These are phyloP conservation scores for Mastacembelus armatus DNA, from an alignment of 2,797 vertebrate genomes.

Conservation along the genomic window DNA sequence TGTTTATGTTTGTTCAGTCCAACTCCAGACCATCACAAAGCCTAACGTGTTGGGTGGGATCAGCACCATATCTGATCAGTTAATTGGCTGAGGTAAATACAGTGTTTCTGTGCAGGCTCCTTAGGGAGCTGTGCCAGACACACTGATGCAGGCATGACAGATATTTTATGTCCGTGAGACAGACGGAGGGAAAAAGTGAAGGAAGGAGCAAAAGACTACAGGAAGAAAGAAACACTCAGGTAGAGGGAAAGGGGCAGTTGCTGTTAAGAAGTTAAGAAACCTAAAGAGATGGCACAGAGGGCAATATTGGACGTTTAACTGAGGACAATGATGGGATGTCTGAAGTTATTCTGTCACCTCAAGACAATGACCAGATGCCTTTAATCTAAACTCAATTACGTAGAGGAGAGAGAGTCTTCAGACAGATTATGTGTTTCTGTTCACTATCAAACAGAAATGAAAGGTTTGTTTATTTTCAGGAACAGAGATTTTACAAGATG, in stretches of 20 bases:
- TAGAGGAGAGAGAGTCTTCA: constrained; percentile 31
- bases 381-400: constrained; percentile 32
- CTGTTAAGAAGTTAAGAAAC: constrained; percentile 1
- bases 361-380: constrained; percentile 37
- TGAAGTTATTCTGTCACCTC: constrained; percentile 20
- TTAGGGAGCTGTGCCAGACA: constrained; percentile 19
- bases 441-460: constrained; percentile 24
- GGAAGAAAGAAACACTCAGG: background rate
- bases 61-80: constrained; percentile 38
- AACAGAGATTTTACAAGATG: background rate
- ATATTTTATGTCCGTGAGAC: constrained; percentile 21
- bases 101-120: constrained; percentile 27
- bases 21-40: constrained; percentile 9
- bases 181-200: background rate
- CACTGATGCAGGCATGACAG: constrained; percentile 3
- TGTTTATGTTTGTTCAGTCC: constrained; percentile 13
- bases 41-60: constrained; percentile 33
- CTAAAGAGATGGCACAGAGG: background rate
- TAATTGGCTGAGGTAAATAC: constrained; percentile 45
- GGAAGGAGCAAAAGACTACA: constrained; percentile 9
- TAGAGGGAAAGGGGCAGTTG: background rate
- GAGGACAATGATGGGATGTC: constrained; percentile 23
- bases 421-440: constrained; percentile 18
- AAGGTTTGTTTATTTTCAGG: constrained; percentile 5
- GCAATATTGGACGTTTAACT: constrained; percentile 19